phyloP scores from a whole-genome alignment of 2,113 vertebrate genomes.

The Octodon degus region DNA sequence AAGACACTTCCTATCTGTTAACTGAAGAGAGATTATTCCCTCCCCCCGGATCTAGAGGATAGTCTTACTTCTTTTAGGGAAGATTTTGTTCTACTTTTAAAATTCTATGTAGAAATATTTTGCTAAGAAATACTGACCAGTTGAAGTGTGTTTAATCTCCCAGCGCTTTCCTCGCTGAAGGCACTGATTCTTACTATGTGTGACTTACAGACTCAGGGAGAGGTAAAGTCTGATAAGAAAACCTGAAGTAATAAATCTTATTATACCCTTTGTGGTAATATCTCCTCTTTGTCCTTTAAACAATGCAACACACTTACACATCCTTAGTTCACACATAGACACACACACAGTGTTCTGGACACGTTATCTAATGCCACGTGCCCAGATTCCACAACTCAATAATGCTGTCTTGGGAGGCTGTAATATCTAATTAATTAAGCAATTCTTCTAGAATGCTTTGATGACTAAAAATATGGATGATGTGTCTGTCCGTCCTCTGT shows the following conservation, averaged over 20 bases:
- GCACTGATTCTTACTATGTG: neutral
- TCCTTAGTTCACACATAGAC: neutral
- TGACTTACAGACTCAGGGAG: neutral
- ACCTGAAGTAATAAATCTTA: neutral
- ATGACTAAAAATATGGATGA: slow-evolving; percentile 78
- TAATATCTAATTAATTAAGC: slow-evolving; percentile 50
- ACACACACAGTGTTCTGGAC: neutral
- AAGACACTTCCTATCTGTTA: neutral
- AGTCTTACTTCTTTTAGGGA: neutral
- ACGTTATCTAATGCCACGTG: slow-evolving; percentile 13
- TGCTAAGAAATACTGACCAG: neutral
- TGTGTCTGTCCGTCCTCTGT: slow-evolving; percentile 47
- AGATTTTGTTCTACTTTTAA: slow-evolving; percentile 24
- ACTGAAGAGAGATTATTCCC: neutral
- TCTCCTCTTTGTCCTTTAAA: neutral
- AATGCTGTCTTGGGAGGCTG: slow-evolving; percentile 26
- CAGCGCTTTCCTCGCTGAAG: neutral
- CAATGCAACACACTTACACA: neutral
- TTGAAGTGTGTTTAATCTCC: neutral
- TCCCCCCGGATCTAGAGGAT: neutral
- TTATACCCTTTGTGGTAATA: neutral
- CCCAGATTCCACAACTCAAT: slow-evolving; percentile 9
- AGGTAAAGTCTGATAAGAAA: slow-evolving; percentile 43
- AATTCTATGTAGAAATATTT: neutral
- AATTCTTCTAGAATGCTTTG: slow-evolving; percentile 70